These are phyloP conservation scores for Cryptophagus acutangulus DNA, from an alignment of 2,888 invertebrate species.

Conservation along the genomic window DNA sequence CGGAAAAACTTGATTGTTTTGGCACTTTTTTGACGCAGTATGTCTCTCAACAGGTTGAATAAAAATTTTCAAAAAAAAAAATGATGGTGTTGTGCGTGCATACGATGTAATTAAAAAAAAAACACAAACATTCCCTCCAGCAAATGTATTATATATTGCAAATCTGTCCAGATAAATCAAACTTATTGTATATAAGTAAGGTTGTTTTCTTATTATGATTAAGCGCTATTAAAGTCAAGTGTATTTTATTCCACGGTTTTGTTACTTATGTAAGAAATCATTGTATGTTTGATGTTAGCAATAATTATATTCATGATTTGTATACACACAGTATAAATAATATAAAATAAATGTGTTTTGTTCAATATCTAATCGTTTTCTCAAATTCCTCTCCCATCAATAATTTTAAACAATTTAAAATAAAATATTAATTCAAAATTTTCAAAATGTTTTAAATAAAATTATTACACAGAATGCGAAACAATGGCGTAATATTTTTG, in stretches of 20 bases:
- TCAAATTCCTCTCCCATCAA: too few species aligned
- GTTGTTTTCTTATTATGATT: slow-evolving; percentile 44
- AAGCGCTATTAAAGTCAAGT: slow-evolving; percentile 42
- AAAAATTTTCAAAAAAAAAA: not conserved
- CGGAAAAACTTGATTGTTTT: too few species aligned
- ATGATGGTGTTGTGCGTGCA: slow-evolving; percentile 17
- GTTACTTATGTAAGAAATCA: slow-evolving; percentile 47
- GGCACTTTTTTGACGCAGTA: slow-evolving; percentile 36
- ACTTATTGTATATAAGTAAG: slow-evolving; percentile 49
- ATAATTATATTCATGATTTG: slow-evolving; percentile 48
- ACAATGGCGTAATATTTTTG: too few species aligned
- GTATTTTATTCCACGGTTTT: slow-evolving; percentile 45
- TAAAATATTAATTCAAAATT: too few species aligned
- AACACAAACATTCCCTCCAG: slow-evolving; percentile 50
- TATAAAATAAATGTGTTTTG: slow-evolving; percentile 49
- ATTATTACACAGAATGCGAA: too few species aligned
- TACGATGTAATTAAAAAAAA: slow-evolving; percentile 36
- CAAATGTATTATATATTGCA: slow-evolving; percentile 48
- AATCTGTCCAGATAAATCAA: slow-evolving; percentile 50
- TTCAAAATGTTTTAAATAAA: too few species aligned
- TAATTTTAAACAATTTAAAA: too few species aligned
- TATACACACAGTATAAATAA: slow-evolving; percentile 46
- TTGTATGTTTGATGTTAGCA: slow-evolving; percentile 51
- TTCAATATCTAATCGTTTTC: too few species aligned
- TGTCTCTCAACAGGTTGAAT: slow-evolving; percentile 22